A percentile compares a stretch with the other conserved stretches of the same genome.
Conservation (phyloP, 2,113 vertebrate genomes). For the Hippocampus zosterae region DNA sequence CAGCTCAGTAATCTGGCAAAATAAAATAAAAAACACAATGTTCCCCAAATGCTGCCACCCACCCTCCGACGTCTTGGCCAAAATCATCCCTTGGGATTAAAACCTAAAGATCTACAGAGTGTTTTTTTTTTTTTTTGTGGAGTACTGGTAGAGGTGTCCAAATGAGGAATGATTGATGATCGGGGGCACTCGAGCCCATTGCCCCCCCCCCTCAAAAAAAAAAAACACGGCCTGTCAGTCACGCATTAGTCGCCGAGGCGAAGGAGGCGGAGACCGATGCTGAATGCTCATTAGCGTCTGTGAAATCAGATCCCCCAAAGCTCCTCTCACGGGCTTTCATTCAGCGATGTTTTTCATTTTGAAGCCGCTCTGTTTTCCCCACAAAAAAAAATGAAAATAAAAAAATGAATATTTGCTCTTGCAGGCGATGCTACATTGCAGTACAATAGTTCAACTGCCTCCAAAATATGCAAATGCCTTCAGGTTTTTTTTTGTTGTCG, state of each 20-base stretch:
- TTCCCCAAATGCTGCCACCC: constrained; percentile 29
- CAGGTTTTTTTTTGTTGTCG: not conserved
- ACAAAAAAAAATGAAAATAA: not conserved
- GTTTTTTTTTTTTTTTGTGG: not conserved
- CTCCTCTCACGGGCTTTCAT: constrained; percentile 45
- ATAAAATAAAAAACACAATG: constrained; percentile 32
- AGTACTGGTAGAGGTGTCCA: not conserved
- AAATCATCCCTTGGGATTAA: not conserved
- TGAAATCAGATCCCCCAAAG: constrained; percentile 66
- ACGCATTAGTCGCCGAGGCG: constrained; percentile 65
- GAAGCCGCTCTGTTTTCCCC: constrained; percentile 16
- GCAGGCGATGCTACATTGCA: not conserved
- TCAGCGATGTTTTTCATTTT: constrained; percentile 45
- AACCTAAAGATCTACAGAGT: not conserved
- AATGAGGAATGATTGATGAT: constrained; percentile 11
- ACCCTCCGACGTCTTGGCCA: constrained; percentile 35
- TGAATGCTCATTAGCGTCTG: constrained; percentile 69
- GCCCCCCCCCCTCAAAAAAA: not conserved
- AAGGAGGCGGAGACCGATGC: constrained; percentile 64
- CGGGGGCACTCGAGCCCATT: constrained; percentile 48
- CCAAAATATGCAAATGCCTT: not conserved
- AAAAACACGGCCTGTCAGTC: constrained; percentile 63
- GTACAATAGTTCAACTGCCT: constrained; percentile 7
- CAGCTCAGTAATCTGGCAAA: constrained; percentile 51
- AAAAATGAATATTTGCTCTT: not conserved